A percentile compares a stretch with the other conserved stretches of the same genome.
Conservation (phyloP, 1,140 invertebrate genomes). For the Hyles vespertilio region DNA sequence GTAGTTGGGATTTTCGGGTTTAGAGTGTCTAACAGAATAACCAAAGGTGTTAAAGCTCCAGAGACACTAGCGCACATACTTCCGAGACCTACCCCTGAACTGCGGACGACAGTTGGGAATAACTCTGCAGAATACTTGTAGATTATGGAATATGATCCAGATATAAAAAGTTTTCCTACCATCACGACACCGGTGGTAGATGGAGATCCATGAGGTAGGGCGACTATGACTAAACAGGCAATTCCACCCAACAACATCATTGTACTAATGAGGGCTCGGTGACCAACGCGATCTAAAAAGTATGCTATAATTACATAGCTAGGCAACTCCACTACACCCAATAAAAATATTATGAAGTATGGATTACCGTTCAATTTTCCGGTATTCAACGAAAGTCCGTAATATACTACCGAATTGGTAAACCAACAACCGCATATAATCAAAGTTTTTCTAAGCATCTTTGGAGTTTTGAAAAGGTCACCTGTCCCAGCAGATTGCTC, state of each 20-base stretch:
- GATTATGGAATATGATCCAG: constrained; percentile 89
- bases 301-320: constrained; percentile 84
- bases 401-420: constrained; percentile 90
- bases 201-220: constrained; percentile 77
- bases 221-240: constrained; percentile 81
- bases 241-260: constrained; percentile 84
- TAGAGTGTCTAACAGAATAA: constrained; percentile 81
- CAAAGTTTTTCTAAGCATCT: constrained; percentile 84
- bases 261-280: constrained; percentile 82
- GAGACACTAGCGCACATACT: constrained; percentile 93
- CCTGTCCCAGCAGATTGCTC: constrained; percentile 74
- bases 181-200: constrained; percentile 78
- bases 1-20: constrained; percentile 83
- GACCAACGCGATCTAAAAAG: constrained; percentile 82
- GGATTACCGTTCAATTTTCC: constrained; percentile 87
- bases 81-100: constrained; percentile 89
- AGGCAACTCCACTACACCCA: constrained; percentile 87
- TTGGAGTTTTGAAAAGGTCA: constrained; percentile 86
- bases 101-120: constrained; percentile 90
- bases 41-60: constrained; percentile 87
- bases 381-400: constrained; percentile 87
- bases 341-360: constrained; percentile 86
- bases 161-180: constrained; percentile 88
- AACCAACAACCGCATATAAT: constrained; percentile 91
- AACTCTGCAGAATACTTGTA: constrained; percentile 94